Conservation (phyloP, 2,797 vertebrate genomes). For the Lepus townsendii region DNA sequence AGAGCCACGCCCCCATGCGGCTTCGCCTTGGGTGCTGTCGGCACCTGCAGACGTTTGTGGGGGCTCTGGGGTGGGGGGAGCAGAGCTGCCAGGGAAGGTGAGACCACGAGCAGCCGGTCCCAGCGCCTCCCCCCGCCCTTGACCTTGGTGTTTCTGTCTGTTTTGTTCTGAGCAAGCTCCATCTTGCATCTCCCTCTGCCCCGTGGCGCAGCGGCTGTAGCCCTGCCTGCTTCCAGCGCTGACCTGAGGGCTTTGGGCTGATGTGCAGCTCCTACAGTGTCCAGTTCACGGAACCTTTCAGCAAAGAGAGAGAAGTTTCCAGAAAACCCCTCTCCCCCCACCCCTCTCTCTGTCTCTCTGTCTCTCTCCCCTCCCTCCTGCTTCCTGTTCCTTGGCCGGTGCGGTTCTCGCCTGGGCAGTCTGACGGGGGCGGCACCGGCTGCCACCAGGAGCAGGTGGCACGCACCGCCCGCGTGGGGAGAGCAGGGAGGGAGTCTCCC, state of each 20-base stretch:
- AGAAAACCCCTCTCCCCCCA: neutral
- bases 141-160: neutral
- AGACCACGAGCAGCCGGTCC: neutral
- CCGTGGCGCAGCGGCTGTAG: too few relatives aligned
- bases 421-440: neutral
- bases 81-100: neutral
- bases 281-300: constrained; percentile 69
- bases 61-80: neutral
- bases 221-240: neutral
- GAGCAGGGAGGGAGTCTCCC: neutral
- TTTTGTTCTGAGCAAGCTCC: neutral
- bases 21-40: neutral
- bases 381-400: neutral
- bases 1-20: too few relatives aligned
- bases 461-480: neutral
- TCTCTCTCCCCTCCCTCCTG: neutral
- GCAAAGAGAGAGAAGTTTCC: neutral
- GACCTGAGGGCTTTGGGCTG: constrained; percentile 56
- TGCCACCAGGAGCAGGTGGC: neutral
- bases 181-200: neutral
- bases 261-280: neutral
- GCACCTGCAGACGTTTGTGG: neutral
- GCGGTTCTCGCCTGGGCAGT: neutral
- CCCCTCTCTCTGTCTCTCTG: neutral
- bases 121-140: neutral